phyloP scores from a whole-genome alignment of 64 coral and sea anemone species.

The Pocillopora damicornis region DNA sequence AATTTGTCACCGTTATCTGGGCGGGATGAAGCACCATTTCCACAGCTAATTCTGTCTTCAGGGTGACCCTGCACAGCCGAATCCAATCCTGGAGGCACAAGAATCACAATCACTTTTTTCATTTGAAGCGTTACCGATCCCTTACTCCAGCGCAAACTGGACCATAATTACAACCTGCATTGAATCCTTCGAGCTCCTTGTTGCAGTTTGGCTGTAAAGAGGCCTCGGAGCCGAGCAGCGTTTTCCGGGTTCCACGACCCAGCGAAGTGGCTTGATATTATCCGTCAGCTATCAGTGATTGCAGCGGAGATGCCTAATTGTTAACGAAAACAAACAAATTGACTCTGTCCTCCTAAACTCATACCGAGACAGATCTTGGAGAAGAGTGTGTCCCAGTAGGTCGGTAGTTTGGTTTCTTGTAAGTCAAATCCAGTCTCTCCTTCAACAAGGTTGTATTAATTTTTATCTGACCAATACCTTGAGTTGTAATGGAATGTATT shows the following conservation, averaged over 20 bases:
- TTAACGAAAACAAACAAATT: background rate
- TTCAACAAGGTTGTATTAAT: background rate
- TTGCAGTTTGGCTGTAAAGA: background rate
- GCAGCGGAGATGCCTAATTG: conserved; percentile 4
- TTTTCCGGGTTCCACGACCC: background rate
- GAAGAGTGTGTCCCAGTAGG: conserved; percentile 7
- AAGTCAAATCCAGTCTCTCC: background rate
- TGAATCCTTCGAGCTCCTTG: background rate
- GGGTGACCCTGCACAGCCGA: conserved; percentile 8
- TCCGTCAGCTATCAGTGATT: conserved; percentile 38
- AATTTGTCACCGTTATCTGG: too few relatives aligned
- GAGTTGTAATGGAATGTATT: background rate
- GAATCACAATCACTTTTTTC: background rate
- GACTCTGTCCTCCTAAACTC: background rate
- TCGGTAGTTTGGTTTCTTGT: background rate
- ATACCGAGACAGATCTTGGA: conserved; percentile 2
- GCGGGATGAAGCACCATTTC: background rate
- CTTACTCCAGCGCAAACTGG: background rate
- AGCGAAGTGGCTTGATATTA: conserved; percentile 2
- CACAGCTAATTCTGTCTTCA: background rate
- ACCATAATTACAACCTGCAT: background rate
- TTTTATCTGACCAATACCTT: background rate
- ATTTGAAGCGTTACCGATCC: conserved; percentile 30
- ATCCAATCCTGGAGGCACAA: conserved; percentile 24
- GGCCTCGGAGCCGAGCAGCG: background rate